Conservation (phyloP, 2,888 invertebrate genomes). For the Xestobium rufovillosum region DNA sequence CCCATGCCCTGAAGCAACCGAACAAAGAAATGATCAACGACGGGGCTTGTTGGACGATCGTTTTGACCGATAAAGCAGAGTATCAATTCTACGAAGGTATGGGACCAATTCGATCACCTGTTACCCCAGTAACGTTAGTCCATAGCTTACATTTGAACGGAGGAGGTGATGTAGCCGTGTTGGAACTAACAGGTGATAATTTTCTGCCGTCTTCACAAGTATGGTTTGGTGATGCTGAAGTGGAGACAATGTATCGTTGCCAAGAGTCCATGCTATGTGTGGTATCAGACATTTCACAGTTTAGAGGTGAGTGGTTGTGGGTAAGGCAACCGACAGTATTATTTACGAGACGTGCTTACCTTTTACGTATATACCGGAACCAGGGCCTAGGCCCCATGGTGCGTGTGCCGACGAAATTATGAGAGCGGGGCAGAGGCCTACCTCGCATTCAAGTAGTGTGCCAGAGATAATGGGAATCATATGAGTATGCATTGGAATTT, state of each 20-base stretch:
- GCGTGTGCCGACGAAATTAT: constrained; percentile 81
- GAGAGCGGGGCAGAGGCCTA: constrained; percentile 42
- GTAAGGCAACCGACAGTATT: constrained; percentile 82
- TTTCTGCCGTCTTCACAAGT: constrained; percentile 94
- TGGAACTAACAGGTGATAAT: constrained; percentile 93
- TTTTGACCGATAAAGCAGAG: constrained; percentile 98
- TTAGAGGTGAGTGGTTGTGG: constrained; percentile 95
- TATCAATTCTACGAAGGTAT: constrained; percentile 99
- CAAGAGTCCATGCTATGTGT: constrained; percentile 95
- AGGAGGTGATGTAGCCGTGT: constrained; percentile 95
- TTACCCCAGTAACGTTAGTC: constrained; percentile 96
- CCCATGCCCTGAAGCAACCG: constrained; percentile 92
- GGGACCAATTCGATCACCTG: constrained; percentile 93
- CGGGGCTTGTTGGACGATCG: constrained; percentile 99
- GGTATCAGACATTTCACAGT: constrained; percentile 94
- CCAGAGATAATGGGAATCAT: constrained; percentile 31
- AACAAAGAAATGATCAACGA: constrained; percentile 99
- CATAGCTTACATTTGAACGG: constrained; percentile 93
- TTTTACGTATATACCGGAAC: constrained; percentile 99
- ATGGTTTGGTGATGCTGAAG: constrained; percentile 99
- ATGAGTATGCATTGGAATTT: too few relatives aligned
- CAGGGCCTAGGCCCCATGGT: constrained; percentile 82
- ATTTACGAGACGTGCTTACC: constrained; percentile 97
- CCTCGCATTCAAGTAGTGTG: constrained; percentile 27
- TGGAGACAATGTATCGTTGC: constrained; percentile 76